Conservation (phyloP, 2,797 vertebrate species). For the Mormyrops boulengeri region DNA sequence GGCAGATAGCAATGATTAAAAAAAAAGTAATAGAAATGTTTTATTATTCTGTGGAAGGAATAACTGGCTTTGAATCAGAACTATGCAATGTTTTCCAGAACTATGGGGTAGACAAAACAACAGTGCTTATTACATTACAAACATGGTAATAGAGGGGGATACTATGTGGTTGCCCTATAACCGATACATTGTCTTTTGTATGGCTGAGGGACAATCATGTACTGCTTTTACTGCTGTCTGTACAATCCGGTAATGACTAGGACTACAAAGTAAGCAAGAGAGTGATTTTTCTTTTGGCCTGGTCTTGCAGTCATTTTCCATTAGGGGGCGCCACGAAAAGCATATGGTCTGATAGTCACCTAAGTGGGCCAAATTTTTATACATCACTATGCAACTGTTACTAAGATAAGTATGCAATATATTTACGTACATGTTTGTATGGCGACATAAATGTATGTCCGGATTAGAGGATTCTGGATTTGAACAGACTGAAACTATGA, state of each 20-base stretch:
- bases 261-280: neutral
- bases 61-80: neutral
- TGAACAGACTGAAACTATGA: neutral
- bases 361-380: neutral
- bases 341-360: neutral
- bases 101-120: neutral
- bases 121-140: neutral
- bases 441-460: neutral
- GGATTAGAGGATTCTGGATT: neutral
- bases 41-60: neutral
- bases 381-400: neutral
- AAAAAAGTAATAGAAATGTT: neutral
- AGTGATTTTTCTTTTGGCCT: neutral
- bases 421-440: neutral
- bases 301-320: slow-evolving; percentile 8
- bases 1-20: neutral
- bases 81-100: neutral
- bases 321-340: slow-evolving; percentile 2
- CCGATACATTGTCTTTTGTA: neutral
- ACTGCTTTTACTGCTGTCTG: neutral
- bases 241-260: neutral
- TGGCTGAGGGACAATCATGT: neutral
- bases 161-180: neutral
- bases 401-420: neutral
- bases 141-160: neutral